phyloP scores from a whole-genome alignment of 2,888 invertebrate species.

The Mythimna pallens region DNA sequence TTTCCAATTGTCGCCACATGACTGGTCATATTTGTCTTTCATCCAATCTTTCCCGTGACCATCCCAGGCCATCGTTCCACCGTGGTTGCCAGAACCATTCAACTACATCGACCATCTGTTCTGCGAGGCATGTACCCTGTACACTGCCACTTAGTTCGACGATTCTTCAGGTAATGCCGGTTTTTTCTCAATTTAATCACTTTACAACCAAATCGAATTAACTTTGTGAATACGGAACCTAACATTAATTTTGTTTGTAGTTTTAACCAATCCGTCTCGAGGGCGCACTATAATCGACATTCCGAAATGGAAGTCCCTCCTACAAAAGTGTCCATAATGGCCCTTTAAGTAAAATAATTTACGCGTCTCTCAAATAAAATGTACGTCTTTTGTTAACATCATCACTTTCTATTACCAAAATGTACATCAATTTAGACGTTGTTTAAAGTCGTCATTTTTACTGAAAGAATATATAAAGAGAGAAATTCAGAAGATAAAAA shows the following conservation, averaged over 20 bases:
- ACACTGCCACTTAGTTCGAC: no score
- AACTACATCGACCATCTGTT: no score
- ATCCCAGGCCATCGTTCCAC: no score
- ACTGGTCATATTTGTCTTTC: no score
- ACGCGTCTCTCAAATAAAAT: slow-evolving; percentile 28
- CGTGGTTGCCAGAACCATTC: no score
- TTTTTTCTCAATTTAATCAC: no score
- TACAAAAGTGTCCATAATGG: slow-evolving; percentile 27
- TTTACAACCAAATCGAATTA: neutral
- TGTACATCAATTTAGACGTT: slow-evolving; percentile 1
- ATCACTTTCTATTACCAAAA: slow-evolving; percentile 35
- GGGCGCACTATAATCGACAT: slow-evolving; percentile 14
- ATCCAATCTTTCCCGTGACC: no score
- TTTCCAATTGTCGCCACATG: no score
- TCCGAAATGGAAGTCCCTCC: slow-evolving; percentile 7
- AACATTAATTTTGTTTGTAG: neutral
- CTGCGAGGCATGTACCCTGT: no score
- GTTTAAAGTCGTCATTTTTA: slow-evolving; percentile 3
- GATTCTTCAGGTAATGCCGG: no score
- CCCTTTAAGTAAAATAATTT: slow-evolving; percentile 31
- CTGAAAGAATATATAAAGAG: neutral
- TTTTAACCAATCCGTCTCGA: slow-evolving; percentile 7
- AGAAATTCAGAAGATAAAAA: neutral
- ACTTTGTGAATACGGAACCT: neutral
- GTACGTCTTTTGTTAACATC: slow-evolving; percentile 22